Conservation (phyloP, 2,888 invertebrate species). For the Thereva nobilitata region DNA sequence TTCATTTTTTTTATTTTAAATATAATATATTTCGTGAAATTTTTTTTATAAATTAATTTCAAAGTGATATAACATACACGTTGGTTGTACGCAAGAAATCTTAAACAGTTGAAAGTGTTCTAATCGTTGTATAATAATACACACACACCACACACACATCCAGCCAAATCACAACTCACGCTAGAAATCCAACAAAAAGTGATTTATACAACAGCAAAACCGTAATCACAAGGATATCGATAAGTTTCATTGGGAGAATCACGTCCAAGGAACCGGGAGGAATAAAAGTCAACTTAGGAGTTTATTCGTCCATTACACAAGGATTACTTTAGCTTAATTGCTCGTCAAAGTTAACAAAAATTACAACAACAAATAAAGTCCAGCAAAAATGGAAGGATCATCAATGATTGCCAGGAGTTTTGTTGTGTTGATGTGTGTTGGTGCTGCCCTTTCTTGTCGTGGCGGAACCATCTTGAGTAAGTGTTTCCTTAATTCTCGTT, state of each 20-base stretch:
- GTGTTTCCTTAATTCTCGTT: constrained; percentile 40
- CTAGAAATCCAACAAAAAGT: no score
- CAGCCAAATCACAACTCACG: no score
- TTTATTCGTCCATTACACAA: constrained; percentile 5
- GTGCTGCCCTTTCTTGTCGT: constrained; percentile 51
- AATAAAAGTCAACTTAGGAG: constrained; percentile 11
- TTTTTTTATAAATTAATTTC: not conserved
- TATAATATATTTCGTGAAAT: constrained; percentile 13
- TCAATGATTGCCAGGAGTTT: constrained; percentile 38
- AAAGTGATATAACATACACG: constrained; percentile 28
- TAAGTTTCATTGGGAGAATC: not conserved
- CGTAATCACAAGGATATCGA: not conserved
- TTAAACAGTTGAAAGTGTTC: no score
- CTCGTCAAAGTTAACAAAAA: no score
- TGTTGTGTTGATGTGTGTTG: constrained; percentile 27
- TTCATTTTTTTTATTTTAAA: not conserved
- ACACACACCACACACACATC: not conserved
- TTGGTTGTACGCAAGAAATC: constrained; percentile 2
- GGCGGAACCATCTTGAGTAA: constrained; percentile 52
- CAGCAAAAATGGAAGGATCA: constrained; percentile 40
- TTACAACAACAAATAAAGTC: constrained; percentile 12
- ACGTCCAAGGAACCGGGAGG: constrained; percentile 3
- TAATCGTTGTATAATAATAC: no score
- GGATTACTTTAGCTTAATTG: not conserved
- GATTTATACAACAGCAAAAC: not conserved